Conservation (phyloP, 2,888 invertebrate genomes). For the Aricia artaxerxes region DNA sequence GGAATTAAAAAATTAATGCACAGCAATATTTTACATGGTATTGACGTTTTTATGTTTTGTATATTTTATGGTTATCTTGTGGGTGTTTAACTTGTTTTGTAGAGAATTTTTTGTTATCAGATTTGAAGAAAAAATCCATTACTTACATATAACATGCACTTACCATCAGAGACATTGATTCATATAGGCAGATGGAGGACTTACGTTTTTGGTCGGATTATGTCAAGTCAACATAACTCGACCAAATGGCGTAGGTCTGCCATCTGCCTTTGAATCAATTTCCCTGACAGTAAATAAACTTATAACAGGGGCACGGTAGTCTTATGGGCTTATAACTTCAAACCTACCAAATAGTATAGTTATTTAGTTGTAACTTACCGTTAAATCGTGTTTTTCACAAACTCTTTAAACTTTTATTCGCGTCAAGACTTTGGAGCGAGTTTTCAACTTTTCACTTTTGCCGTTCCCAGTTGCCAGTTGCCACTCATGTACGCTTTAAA, state of each 20-base stretch:
- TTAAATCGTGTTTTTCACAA: neutral
- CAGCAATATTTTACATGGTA: neutral
- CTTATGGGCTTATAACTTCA: too few species aligned
- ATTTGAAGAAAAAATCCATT: neutral
- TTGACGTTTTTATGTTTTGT: slow-evolving; percentile 1
- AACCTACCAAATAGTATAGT: neutral
- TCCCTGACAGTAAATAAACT: too few species aligned
- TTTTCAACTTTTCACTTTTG: slow-evolving; percentile 19
- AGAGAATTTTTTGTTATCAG: neutral
- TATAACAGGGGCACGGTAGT: too few species aligned
- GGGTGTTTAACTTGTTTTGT: neutral
- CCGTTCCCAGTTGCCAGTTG: slow-evolving; percentile 1
- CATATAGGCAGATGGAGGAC: too few species aligned
- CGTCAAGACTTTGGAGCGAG: slow-evolving; percentile 2
- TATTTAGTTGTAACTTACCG: neutral
- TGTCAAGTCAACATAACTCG: too few species aligned
- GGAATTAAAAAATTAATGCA: neutral
- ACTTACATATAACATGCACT: too few species aligned
- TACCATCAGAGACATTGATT: too few species aligned
- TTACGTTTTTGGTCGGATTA: too few species aligned
- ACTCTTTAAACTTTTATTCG: neutral
- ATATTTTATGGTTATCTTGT: neutral
- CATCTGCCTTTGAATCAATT: too few species aligned
- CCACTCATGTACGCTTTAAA: slow-evolving; percentile 1
- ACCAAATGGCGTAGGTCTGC: too few species aligned